Conservation (phyloP, 2,113 vertebrate species). For the Naja naja region DNA sequence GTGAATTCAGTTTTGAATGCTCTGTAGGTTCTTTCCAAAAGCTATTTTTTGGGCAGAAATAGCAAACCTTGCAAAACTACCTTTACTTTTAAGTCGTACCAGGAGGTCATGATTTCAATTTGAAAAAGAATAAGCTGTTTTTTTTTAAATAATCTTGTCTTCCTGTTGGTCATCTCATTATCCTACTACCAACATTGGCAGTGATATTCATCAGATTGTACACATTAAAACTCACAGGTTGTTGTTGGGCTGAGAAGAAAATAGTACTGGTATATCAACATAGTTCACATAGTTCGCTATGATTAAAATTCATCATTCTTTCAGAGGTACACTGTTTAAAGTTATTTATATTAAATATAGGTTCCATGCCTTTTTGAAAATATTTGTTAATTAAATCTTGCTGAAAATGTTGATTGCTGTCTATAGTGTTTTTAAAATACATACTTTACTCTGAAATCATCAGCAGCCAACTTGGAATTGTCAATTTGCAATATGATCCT, state of each 20-base stretch:
- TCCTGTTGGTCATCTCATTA: not conserved
- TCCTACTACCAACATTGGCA: not conserved
- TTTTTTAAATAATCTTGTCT: not conserved
- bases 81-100: not conserved
- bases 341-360: not conserved
- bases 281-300: not conserved
- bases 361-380: not conserved
- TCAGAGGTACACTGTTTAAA: not conserved
- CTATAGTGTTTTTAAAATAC: slow-evolving; percentile 18
- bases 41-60: not conserved
- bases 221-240: not conserved
- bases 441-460: slow-evolving; percentile 79
- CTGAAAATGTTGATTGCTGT: not conserved
- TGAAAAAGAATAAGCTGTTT: not conserved
- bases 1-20: not conserved
- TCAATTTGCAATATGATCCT: slow-evolving; percentile 64
- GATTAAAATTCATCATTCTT: not conserved
- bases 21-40: not conserved
- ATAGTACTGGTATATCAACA: not conserved
- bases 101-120: not conserved
- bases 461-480: slow-evolving; percentile 69
- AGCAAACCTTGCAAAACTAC: not conserved
- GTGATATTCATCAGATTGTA: not conserved
- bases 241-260: not conserved
- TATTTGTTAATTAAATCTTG: not conserved